A percentile compares a stretch with the other conserved stretches of the same genome.
Evolutionary conservation across 2,888 invertebrate species (phyloP).

Genomic region (Idaea biselata): DNA sequence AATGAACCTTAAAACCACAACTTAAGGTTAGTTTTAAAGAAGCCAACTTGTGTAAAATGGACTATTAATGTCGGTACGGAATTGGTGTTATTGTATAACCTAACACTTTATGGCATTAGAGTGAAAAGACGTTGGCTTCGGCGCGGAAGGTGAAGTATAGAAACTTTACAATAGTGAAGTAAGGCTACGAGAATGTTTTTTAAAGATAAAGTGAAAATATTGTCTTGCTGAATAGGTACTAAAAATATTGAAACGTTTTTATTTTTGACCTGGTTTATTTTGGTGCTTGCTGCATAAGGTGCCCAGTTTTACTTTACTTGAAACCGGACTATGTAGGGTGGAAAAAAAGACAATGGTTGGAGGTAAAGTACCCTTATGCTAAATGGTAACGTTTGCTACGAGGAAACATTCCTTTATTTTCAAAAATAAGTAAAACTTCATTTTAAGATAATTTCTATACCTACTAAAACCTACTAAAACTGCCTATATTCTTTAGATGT

Average conservation of each 20-base stretch:
- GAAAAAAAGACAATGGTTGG: no score
- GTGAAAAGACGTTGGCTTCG: conserved; percentile 1
- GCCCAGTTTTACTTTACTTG: no score
- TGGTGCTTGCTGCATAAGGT: background rate
- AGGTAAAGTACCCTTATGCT: no score
- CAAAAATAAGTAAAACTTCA: no score
- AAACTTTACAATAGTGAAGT: background rate
- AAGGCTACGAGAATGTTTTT: background rate
- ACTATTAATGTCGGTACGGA: background rate
- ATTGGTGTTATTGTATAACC: conserved; percentile 1
- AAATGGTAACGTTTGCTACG: no score
- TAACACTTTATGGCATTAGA: conserved; percentile 1
- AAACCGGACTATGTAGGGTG: no score
- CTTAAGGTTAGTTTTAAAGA: background rate
- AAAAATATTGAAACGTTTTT: background rate
- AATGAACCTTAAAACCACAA: background rate
- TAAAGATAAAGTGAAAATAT: background rate
- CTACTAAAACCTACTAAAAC: no score
- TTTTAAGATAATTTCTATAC: no score
- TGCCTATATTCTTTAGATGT: no score
- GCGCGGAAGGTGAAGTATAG: background rate
- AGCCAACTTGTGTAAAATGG: background rate
- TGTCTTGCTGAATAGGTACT: background rate
- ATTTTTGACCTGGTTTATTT: background rate
- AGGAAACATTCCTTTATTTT: no score